Percentiles rank a stretch among this genome's conserved stretches.
Conservation (phyloP, 2,888 invertebrate genomes). For the Lasioglossum calceatum region DNA sequence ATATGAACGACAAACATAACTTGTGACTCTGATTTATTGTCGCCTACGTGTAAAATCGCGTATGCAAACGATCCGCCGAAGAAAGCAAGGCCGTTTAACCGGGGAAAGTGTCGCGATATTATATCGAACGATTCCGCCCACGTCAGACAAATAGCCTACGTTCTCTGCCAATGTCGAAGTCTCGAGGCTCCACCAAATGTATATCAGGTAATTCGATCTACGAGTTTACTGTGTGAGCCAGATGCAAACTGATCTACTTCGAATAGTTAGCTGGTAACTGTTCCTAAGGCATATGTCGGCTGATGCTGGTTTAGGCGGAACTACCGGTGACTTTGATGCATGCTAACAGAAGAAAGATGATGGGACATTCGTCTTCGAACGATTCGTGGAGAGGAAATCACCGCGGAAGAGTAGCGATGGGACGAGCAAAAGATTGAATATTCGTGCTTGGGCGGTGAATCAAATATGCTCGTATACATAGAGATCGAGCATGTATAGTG, state of each 20-base stretch:
- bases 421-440: neutral
- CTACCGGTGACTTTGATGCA: conserved; percentile 4
- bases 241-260: neutral
- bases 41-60: neutral
- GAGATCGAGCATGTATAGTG: neutral
- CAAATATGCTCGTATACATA: neutral
- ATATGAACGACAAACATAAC: neutral
- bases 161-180: neutral
- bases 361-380: neutral
- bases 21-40: conserved; percentile 46
- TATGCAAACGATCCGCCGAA: conserved; percentile 21
- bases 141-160: neutral
- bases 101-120: conserved; percentile 10
- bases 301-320: neutral
- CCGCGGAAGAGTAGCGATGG: neutral
- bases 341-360: neutral
- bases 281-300: neutral
- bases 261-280: conserved; percentile 14
- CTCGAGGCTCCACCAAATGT: neutral
- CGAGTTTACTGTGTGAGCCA: neutral
- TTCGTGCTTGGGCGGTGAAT: neutral
- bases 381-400: neutral
- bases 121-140: neutral
- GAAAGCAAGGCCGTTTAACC: conserved; percentile 8
- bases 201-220: neutral